These are phyloP conservation scores for Euwallacea fornicatus DNA, from an alignment of 1,140 invertebrate genomes.

Conservation along the genomic window DNA sequence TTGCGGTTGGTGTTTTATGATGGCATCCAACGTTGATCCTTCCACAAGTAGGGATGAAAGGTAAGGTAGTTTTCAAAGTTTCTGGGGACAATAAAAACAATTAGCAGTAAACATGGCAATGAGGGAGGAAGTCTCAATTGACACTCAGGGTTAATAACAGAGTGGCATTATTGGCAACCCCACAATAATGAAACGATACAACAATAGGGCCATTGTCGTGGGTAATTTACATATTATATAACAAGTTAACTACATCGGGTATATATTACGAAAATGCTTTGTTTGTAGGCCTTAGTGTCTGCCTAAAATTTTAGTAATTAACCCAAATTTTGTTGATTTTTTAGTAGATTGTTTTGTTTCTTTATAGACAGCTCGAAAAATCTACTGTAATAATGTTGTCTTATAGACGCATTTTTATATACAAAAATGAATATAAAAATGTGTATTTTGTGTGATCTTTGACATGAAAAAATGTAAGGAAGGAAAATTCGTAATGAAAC, in stretches of 20 bases:
- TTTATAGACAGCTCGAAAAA: too few relatives aligned
- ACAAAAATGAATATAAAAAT: too few relatives aligned
- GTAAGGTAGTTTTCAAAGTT: too few relatives aligned
- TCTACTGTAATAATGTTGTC: too few relatives aligned
- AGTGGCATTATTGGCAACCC: not conserved
- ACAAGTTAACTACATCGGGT: conserved; percentile 30
- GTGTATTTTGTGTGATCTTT: too few relatives aligned
- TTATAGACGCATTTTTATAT: too few relatives aligned
- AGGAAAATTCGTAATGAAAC: too few relatives aligned
- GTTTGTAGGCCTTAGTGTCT: conserved; percentile 9
- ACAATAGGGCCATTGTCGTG: conserved; percentile 19
- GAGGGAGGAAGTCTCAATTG: not conserved
- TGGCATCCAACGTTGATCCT: not conserved
- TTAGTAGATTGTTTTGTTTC: too few relatives aligned
- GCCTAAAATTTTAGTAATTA: conserved; percentile 32
- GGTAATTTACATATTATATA: conserved; percentile 34
- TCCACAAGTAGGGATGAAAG: not conserved
- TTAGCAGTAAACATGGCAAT: not conserved
- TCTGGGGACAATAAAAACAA: too few relatives aligned
- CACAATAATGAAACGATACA: not conserved
- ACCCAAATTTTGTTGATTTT: not conserved
- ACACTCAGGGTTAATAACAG: not conserved
- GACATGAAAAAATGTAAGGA: too few relatives aligned
- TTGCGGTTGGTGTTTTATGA: not conserved
- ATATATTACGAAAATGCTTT: conserved; percentile 30